Base-by-base conservation (phyloP, 2,797 vertebrate genomes). In the Hippoglossus hippoglossus region DNA sequence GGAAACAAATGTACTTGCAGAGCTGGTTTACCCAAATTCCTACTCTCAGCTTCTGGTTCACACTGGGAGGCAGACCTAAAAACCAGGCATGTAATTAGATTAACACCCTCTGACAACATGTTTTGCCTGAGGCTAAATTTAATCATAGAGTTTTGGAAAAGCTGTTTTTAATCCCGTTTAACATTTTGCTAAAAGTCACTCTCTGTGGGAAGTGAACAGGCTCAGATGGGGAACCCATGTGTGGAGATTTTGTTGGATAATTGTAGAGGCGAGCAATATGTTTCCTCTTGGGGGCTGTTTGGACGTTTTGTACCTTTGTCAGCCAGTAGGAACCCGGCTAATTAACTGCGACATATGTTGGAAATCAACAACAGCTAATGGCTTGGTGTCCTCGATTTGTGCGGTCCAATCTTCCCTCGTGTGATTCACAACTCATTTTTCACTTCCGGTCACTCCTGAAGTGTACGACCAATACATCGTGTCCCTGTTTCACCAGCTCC, bases 101-200 rank as follows among this genome's bases (percentile, higher is more conserved):
- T 75, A 75, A 71, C 73, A 59, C 28, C 61, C 47, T 72, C 71
- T 65, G 62, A 58, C 69, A 68, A 66, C 65, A 70, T 59, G 67
- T 61, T 77, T 78, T 73, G 50, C 70, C 49, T 28, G 8, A 49
- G 78, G 65, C 59, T 76, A 22, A 52, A 80, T 80, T 78, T 87
- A 85, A 76, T 75, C 56, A 1, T 53, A 59, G 16, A 22, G 59
- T 69, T 81, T 70, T 21, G 22, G 56, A 70, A 77, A 83, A 87
- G 56, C 76, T 53, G 71, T 41, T 80, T 71, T 75, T 88, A 90
- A 92, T 91, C 87, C 80, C 50, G 28, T 66, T 87, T 61, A 76
- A 73, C 63, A 83, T 86, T 84, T 66, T 67, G 44, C 41, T 85
- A 86, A 93, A 92, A 83, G 86, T 91, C 91, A 86, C 84, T 80